Conservation (phyloP, 2,888 invertebrate species). For the Eupithecia abbreviata region DNA sequence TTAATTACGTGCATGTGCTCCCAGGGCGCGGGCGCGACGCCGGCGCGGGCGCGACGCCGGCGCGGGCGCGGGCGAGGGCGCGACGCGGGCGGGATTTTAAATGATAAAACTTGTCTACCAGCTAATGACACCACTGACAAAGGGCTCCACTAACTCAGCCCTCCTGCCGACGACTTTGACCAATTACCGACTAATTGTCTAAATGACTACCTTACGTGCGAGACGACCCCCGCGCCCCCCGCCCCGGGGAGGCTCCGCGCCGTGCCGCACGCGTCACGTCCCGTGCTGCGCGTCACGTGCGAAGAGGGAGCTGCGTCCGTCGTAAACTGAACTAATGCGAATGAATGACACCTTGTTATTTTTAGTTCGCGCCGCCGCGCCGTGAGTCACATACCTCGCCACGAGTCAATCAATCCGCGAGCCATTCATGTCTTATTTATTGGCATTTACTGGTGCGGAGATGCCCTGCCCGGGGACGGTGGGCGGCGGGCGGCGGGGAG, state of each 20-base stretch:
- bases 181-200: neutral
- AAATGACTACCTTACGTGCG: neutral
- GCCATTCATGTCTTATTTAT: constrained; percentile 2
- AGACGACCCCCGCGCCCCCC: neutral
- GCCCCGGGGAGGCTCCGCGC: no score
- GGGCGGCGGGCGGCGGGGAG: neutral
- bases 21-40: neutral
- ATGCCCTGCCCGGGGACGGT: neutral
- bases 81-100: neutral
- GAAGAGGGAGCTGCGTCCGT: no score
- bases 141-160: neutral
- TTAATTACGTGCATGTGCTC: no score
- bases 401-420: neutral
- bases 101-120: neutral
- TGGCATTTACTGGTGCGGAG: neutral
- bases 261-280: no score
- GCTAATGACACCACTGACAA: neutral
- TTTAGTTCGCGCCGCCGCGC: neutral
- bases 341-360: neutral
- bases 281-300: no score
- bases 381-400: neutral
- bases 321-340: neutral
- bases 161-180: neutral
- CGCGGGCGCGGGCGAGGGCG: neutral
- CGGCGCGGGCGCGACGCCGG: neutral